phyloP scores from a whole-genome alignment of 2,113 vertebrate genomes.

The Hiodon alosoides region DNA sequence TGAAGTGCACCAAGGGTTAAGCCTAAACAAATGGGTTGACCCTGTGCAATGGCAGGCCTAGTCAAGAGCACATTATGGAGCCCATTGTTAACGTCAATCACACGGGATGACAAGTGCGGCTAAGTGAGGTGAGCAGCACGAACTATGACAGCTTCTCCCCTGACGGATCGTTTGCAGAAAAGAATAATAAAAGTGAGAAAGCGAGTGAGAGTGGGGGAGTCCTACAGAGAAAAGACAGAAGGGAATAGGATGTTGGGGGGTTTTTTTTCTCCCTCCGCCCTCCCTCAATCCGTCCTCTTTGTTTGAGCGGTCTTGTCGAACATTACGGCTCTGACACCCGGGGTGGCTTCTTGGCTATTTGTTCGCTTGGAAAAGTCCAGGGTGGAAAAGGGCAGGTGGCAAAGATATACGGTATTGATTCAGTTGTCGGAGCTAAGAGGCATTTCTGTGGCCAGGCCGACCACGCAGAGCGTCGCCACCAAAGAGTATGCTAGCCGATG shows the following conservation, averaged over 20 bases:
- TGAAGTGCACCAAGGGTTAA: conserved; percentile 32
- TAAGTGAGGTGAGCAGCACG: conserved; percentile 5
- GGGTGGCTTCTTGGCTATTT: neutral
- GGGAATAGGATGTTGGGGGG: neutral
- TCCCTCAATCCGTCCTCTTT: neutral
- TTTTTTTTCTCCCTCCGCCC: neutral
- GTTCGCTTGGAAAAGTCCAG: neutral
- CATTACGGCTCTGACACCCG: neutral
- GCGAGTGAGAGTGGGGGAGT: neutral
- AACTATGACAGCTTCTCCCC: conserved; percentile 15
- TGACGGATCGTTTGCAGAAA: conserved; percentile 10
- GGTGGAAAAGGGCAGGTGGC: neutral
- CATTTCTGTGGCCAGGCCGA: neutral
- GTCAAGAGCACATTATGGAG: conserved; percentile 28
- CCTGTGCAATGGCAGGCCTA: conserved; percentile 28
- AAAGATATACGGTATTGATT: neutral
- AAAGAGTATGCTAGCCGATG: neutral
- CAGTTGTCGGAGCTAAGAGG: neutral
- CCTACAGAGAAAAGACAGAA: neutral
- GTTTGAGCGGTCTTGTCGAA: neutral
- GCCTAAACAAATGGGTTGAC: conserved; percentile 36
- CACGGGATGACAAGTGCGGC: conserved; percentile 18
- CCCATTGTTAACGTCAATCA: conserved; percentile 39
- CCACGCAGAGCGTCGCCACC: neutral
- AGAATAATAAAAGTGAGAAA: neutral